Evolutionary conservation across 1,140 invertebrate species (phyloP), one percentile per base, ranked within the genome.

Genomic region (Euwallacea similis): DNA sequence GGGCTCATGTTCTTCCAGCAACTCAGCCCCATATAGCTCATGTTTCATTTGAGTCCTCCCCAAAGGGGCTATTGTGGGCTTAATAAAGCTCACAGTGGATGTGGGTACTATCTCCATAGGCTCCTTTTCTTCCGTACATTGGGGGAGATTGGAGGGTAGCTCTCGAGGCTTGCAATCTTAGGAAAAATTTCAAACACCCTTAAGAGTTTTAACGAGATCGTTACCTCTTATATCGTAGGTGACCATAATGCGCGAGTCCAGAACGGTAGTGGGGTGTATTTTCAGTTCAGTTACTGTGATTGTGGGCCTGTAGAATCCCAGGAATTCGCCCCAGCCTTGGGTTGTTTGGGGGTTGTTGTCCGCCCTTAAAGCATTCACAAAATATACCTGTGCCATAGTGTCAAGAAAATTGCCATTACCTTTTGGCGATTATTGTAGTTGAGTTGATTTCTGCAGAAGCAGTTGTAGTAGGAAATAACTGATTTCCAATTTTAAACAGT

Each of bases 251-350:
- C 75, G 73, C 42, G 76, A 74, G 69, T 81, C 78, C 42, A 77
- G 21, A 7, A 78, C 74, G 0, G 77, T 79, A 7, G 79, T 74
- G 16, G 76, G 79, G 16, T 71, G 47, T n/a, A 79, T 42, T 58
- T 76, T 54, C 0, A 74, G 74, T 46, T 66, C 70, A 2, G 74
- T 78, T 15, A 79, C 72, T 11, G 79, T 81, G 2, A 79, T 75
- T 42, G 79, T 80, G 43, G 78, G 76, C 8, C 73, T 77, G 56
- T 75, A 75, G 16, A 80, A 47, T 16, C 78, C 78, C 8, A 80
- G 74, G 75, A 77, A 79, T 76, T 79, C 76, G 13, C 76, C 79
- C 79, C 79, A 81, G 53, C 76, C 74, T 53, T 77, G 56, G 54
- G 54, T 56, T 10, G 54, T 50, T 13, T 13, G 9, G 9, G 46